phyloP scores from a whole-genome alignment of 2,888 invertebrate species.

The Chelonus formosanus region DNA sequence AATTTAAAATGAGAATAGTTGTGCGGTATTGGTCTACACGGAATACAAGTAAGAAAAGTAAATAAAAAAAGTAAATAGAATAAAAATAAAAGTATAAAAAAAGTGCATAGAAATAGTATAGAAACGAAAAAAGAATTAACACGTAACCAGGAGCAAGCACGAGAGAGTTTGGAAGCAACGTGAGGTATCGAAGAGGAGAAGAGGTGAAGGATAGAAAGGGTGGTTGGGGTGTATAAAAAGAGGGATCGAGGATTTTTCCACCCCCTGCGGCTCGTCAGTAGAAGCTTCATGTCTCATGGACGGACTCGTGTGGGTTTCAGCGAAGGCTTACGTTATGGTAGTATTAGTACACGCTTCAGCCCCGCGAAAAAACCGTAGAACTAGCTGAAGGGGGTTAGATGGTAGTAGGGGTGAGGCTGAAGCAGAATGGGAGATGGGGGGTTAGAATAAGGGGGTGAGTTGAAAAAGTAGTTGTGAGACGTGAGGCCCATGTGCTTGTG shows the following conservation, averaged over 20 bases:
- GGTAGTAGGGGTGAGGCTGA: not conserved
- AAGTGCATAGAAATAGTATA: conserved; percentile 20
- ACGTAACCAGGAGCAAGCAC: conserved; percentile 10
- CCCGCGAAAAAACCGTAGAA: conserved; percentile 8
- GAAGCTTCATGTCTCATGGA: conserved; percentile 2
- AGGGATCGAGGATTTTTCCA: conserved; percentile 25
- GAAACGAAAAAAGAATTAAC: conserved; percentile 26
- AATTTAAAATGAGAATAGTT: no score
- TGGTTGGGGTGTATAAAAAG: conserved; percentile 7
- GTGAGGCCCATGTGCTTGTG: conserved; percentile 21
- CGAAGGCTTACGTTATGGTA: conserved; percentile 2
- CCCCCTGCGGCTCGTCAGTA: conserved; percentile 31
- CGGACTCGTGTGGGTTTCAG: conserved; percentile 21
- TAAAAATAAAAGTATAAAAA: conserved; percentile 25
- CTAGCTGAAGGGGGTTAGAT: not conserved
- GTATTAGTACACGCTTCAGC: conserved; percentile 8
- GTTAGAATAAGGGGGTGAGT: not conserved
- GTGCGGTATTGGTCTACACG: no score
- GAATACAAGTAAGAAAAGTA: no score
- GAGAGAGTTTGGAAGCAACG: conserved; percentile 13
- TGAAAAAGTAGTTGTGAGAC: conserved; percentile 9
- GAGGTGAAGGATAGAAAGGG: conserved; percentile 15
- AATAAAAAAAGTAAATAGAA: conserved; percentile 27
- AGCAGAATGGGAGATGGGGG: not conserved
- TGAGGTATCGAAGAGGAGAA: conserved; percentile 14